Evolutionary conservation across 2,797 vertebrate species (phyloP).

Genomic region (Tangara arthus): DNA sequence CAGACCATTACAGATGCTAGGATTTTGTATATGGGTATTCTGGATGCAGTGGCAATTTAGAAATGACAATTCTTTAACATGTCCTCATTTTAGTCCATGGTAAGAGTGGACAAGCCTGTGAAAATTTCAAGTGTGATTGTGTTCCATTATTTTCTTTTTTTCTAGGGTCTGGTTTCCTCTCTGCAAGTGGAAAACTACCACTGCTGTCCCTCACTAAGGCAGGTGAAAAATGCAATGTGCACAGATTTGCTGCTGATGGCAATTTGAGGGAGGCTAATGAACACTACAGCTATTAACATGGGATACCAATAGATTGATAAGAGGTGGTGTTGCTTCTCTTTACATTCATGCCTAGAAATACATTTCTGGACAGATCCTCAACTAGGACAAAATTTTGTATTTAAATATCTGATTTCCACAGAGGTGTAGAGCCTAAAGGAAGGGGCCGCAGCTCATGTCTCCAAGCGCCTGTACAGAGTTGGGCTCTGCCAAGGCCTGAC

Average conservation of each 20-base stretch:
- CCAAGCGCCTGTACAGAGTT: fast-evolving
- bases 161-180: background rate
- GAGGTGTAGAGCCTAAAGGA: background rate
- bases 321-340: background rate
- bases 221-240: background rate
- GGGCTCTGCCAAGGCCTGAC: background rate
- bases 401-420: background rate
- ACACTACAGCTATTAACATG: background rate
- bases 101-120: background rate
- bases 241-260: background rate
- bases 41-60: background rate
- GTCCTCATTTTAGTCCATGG: background rate
- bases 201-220: fast-evolving
- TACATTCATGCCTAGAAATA: background rate
- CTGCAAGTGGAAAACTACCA: background rate
- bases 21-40: constrained; percentile 21
- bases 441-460: background rate
- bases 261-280: background rate
- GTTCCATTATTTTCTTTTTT: background rate
- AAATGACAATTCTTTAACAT: background rate
- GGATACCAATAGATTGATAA: background rate
- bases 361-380: background rate
- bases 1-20: background rate
- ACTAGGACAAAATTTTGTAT: background rate
- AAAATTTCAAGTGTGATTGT: background rate